These are phyloP conservation scores for Agapornis canus DNA, from an alignment of 2,797 vertebrate genomes.

Conservation along the genomic window DNA sequence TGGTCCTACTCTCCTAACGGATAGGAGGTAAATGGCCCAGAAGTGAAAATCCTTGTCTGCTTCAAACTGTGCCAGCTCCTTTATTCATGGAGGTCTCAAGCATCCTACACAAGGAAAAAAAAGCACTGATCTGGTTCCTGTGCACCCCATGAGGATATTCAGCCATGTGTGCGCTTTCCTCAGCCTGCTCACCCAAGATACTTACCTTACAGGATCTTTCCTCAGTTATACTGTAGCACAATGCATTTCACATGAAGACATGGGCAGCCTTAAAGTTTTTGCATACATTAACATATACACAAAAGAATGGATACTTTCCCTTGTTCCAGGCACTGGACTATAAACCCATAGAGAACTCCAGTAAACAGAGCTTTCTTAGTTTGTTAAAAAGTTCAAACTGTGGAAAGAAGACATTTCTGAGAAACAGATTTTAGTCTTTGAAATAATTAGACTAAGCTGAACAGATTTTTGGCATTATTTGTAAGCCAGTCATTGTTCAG, in stretches of 20 bases:
- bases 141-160: background rate
- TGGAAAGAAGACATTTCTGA: slow-evolving; percentile 47
- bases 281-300: background rate
- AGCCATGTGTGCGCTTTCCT: background rate
- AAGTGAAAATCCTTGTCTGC: background rate
- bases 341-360: background rate
- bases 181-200: background rate
- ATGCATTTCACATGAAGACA: background rate
- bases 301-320: background rate
- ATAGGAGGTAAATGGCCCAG: background rate
- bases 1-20: fast-evolving
- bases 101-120: background rate
- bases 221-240: background rate
- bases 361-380: background rate
- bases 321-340: background rate
- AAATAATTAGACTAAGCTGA: slow-evolving; percentile 67
- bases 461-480: slow-evolving; percentile 67
- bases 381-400: slow-evolving; percentile 5
- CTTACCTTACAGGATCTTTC: background rate
- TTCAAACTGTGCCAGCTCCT: background rate
- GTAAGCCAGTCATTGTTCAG: slow-evolving; percentile 66
- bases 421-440: slow-evolving; percentile 51
- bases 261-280: background rate
- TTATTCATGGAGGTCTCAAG: background rate
- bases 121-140: background rate